Evolutionary conservation across 2,797 vertebrate species (phyloP), one percentile per base, ranked within the genome.

Genomic region (Sphenodon punctatus): DNA sequence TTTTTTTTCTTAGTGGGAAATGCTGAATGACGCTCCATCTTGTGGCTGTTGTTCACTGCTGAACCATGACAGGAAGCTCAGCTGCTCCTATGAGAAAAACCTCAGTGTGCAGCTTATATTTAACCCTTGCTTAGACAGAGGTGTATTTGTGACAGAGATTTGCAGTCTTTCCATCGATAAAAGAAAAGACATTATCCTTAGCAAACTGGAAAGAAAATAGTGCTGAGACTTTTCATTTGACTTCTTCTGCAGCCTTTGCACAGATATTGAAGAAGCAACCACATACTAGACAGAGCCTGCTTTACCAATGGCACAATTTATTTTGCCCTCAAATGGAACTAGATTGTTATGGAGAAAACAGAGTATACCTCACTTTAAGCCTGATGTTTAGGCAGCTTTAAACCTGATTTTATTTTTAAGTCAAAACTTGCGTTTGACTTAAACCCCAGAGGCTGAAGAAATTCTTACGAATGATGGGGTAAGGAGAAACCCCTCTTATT

Each of bases 21-120:
- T 3, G 22, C 27, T 84, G 85, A 72, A 25, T 38, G 67, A 72
- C 79, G 88, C 84, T 85, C 94, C 91, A 88, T 88, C 91, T 94
- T 74, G 94, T 92, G 90, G 93, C 83, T 70, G 30, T 55, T 75
- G 46, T 13, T 82, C 64, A n/a, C 65, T 86, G 23, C 69, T 80
- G 46, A 76, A 74, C 65, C 27, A 19, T 19, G 19, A 46, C 41
- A 13, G 34, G 56, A 32, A 82, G 10, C 74, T 80, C 51, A 72
- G 39, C 27, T 68, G 11, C 4, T 2, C 30, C 12, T 15, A 45
- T 53, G 42, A 72, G 68, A 15, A 13, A 82, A 69, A 41, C 56
- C 5, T 76, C 34, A 34, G 39, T 17, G 13, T 74, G 41, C 34
- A 36, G n/a, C 53, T 75, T 53, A 66, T 23, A 20, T 68, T 9